Evolutionary conservation across 2,113 vertebrate genomes (phyloP).

Genomic region (Myodes glareolus): DNA sequence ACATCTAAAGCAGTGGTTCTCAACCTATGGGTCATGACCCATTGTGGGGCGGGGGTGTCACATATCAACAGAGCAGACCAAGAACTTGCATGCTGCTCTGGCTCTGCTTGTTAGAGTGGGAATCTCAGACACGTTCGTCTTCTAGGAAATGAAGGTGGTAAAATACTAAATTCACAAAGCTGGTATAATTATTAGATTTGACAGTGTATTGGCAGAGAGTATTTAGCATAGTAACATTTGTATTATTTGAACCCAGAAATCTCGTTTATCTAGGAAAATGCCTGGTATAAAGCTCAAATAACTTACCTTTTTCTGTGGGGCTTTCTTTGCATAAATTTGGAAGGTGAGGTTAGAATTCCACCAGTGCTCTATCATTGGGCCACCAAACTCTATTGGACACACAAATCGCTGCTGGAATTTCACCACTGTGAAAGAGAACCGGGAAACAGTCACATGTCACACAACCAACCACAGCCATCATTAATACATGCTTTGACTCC

Average conservation of each 20-base stretch:
- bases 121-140: neutral
- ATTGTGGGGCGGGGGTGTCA: neutral
- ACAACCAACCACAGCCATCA: neutral
- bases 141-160: constrained; percentile 39
- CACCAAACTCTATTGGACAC: constrained; percentile 91
- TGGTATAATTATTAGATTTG: constrained; percentile 29
- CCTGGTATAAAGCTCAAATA: constrained; percentile 9
- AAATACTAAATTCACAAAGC: constrained; percentile 4
- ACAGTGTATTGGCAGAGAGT: neutral
- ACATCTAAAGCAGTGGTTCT: neutral
- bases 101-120: constrained; percentile 39
- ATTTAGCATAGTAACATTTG: neutral
- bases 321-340: constrained; percentile 90
- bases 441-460: constrained; percentile 26
- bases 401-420: constrained; percentile 91
- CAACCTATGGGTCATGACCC: neutral
- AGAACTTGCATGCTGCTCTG: neutral
- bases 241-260: neutral
- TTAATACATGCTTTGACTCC: neutral
- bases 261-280: neutral
- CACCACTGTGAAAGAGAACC: constrained; percentile 88
- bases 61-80: neutral
- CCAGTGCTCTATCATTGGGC: constrained; percentile 89
- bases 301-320: constrained; percentile 92
- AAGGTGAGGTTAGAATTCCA: constrained; percentile 91